phyloP scores from a whole-genome alignment of 2,797 vertebrate species.

The Centroberyx gerrardi region DNA sequence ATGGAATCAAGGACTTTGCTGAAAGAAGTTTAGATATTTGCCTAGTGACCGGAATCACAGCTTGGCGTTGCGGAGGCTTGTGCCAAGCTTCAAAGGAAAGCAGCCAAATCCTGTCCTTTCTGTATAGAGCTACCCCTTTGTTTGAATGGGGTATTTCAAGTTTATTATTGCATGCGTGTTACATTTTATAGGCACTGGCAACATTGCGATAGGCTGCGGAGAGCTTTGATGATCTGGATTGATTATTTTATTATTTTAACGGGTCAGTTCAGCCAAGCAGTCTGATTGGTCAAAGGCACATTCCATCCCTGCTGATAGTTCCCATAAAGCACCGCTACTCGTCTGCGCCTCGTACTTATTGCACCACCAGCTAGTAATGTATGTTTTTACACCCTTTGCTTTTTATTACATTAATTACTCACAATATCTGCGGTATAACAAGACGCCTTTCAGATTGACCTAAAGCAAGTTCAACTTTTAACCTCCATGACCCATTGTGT shows the following conservation, averaged over 20 bases:
- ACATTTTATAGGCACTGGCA: slow-evolving; percentile 50
- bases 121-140: background rate
- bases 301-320: slow-evolving; percentile 59
- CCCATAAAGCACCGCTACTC: slow-evolving; percentile 41
- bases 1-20: slow-evolving; percentile 38
- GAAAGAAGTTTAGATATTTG: slow-evolving; percentile 37
- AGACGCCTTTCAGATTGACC: slow-evolving; percentile 15
- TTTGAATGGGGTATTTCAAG: slow-evolving; percentile 34
- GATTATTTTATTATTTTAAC: slow-evolving; percentile 67
- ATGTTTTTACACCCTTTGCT: background rate
- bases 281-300: slow-evolving; percentile 48
- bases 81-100: slow-evolving; percentile 29
- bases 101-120: slow-evolving; percentile 22
- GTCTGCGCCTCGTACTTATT: background rate
- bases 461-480: background rate
- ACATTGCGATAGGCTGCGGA: slow-evolving; percentile 31
- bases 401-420: background rate
- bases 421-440: slow-evolving; percentile 10
- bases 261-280: background rate
- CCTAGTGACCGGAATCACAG: slow-evolving; percentile 35
- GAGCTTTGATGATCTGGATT: slow-evolving; percentile 52
- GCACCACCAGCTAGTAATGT: slow-evolving; percentile 18
- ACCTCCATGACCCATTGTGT: background rate
- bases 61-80: slow-evolving; percentile 17
- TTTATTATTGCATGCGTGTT: slow-evolving; percentile 52